Evolutionary conservation across 2,113 vertebrate species (phyloP).

Genomic region (Isichthys henryi): DNA sequence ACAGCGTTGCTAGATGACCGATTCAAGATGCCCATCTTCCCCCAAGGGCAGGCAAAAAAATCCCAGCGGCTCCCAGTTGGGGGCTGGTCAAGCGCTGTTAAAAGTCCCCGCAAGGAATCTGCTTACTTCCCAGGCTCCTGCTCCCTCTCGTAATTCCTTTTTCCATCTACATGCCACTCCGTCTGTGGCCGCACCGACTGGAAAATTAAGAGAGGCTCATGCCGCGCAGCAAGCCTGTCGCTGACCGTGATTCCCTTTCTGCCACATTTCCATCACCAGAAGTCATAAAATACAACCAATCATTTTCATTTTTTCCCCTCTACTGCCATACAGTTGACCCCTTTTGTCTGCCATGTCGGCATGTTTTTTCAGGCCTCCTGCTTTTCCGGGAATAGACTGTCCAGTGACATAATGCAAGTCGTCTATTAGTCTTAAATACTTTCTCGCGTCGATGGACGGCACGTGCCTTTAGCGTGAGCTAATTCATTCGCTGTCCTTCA

Average conservation of each 20-base stretch:
- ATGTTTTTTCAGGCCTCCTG: neutral
- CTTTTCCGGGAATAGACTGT: neutral
- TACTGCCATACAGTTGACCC: slow-evolving; percentile 64
- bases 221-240: slow-evolving; percentile 64
- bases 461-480: neutral
- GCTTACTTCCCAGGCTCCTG: slow-evolving; percentile 16
- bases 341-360: neutral
- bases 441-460: neutral
- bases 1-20: neutral
- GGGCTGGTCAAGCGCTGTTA: slow-evolving; percentile 7
- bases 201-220: slow-evolving; percentile 69
- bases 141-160: slow-evolving; percentile 23
- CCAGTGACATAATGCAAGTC: neutral
- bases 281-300: slow-evolving; percentile 66
- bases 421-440: neutral
- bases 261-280: slow-evolving; percentile 70
- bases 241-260: slow-evolving; percentile 68
- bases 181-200: slow-evolving; percentile 42
- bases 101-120: slow-evolving; percentile 20
- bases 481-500: neutral
- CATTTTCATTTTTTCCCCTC: slow-evolving; percentile 65
- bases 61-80: neutral
- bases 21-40: neutral
- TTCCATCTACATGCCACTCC: slow-evolving; percentile 32
- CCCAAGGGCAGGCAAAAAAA: neutral